Conservation (phyloP, 2,113 vertebrate species). For the Corythoichthys intestinalis region DNA sequence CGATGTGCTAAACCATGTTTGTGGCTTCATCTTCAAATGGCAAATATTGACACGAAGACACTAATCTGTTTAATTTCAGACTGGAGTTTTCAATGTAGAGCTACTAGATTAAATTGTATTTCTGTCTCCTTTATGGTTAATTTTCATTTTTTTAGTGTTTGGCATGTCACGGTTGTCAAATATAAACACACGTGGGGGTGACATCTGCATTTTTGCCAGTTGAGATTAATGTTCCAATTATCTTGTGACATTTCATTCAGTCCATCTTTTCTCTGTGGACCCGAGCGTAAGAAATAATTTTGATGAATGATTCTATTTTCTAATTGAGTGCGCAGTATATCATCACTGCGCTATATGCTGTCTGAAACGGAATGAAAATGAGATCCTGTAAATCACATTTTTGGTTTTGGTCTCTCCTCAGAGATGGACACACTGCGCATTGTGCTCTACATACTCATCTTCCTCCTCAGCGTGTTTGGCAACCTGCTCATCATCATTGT, state of each 20-base stretch:
- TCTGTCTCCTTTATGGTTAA: not conserved
- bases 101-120: not conserved
- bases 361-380: not conserved
- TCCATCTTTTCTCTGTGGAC: not conserved
- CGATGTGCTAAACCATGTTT: slow-evolving; percentile 5
- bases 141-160: slow-evolving; percentile 7
- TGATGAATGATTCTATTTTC: slow-evolving; percentile 17
- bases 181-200: not conserved
- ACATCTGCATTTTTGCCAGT: not conserved
- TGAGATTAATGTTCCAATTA: not conserved
- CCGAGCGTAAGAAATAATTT: not conserved
- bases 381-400: slow-evolving; percentile 8
- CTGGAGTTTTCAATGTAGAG: slow-evolving; percentile 18
- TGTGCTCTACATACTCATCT: slow-evolving; percentile 84
- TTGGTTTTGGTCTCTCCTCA: slow-evolving; percentile 37
- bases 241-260: slow-evolving; percentile 9
- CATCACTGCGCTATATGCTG: not conserved
- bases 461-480: slow-evolving; percentile 84
- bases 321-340: not conserved
- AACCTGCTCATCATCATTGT: slow-evolving; percentile 87
- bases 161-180: not conserved
- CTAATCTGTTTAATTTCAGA: slow-evolving; percentile 12
- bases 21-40: not conserved
- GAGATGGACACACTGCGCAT: slow-evolving; percentile 82
- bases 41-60: slow-evolving; percentile 28